Percentiles rank a stretch among this genome's conserved stretches.
Evolutionary conservation across 2,113 vertebrate genomes (phyloP).

Genomic region (Anthoscopus minutus): DNA sequence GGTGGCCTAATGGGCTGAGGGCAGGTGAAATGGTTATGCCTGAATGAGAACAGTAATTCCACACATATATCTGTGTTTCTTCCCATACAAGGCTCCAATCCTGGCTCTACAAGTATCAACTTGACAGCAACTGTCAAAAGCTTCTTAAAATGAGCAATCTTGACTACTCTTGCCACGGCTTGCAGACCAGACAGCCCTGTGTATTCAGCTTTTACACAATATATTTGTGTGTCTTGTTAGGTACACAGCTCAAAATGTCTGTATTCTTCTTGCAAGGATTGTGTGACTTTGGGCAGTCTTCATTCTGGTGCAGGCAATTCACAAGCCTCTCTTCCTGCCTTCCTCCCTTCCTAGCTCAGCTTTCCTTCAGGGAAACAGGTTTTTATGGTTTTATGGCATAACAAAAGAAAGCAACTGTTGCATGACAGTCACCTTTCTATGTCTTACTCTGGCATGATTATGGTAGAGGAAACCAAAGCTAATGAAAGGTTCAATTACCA

Average conservation of each 20-base stretch:
- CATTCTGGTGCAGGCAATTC: background rate
- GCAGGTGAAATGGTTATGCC: background rate
- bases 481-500: background rate
- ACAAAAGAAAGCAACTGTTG: background rate
- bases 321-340: background rate
- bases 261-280: background rate
- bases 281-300: background rate
- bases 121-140: background rate
- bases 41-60: background rate
- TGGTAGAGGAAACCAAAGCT: background rate
- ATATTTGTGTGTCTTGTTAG: background rate
- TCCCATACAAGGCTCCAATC: background rate
- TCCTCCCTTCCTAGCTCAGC: background rate
- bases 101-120: background rate
- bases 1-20: background rate
- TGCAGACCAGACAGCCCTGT: background rate
- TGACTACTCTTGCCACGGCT: background rate
- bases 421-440: background rate
- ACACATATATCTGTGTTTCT: background rate
- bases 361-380: background rate
- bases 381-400: background rate
- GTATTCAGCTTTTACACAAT: background rate
- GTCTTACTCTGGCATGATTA: background rate
- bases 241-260: background rate
- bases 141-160: background rate